Percentiles rank a stretch among this genome's conserved stretches.
Conservation (phyloP, 2,113 vertebrate genomes). For the Garra rufa region DNA sequence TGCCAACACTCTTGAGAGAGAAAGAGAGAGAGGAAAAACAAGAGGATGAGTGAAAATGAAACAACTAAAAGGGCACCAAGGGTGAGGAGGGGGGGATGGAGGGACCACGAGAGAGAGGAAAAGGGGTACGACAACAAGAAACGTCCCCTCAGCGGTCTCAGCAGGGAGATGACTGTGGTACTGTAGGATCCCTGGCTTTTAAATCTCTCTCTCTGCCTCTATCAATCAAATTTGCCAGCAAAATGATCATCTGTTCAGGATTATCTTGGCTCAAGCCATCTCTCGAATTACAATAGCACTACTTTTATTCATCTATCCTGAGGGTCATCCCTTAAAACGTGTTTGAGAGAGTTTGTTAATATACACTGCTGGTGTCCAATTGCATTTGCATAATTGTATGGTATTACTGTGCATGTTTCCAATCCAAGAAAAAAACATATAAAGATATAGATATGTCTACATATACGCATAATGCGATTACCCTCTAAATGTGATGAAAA, state of each 20-base stretch:
- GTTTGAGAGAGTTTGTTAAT: constrained; percentile 61
- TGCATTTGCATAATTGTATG: constrained; percentile 76
- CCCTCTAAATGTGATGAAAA: constrained; percentile 60
- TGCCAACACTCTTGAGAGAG: constrained; percentile 61
- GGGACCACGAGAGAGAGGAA: constrained; percentile 47
- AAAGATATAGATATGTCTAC: constrained; percentile 61
- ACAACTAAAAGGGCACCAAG: constrained; percentile 52
- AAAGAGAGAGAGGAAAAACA: constrained; percentile 52
- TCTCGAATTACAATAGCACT: constrained; percentile 81
- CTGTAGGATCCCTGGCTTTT: constrained; percentile 2
- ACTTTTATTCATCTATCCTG: constrained; percentile 77
- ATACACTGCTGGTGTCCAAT: constrained; percentile 31
- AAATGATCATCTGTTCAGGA: constrained; percentile 82
- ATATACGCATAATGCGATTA: constrained; percentile 53
- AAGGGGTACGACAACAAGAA: constrained; percentile 57
- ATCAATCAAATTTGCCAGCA: constrained; percentile 79
- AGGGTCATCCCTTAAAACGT: constrained; percentile 69
- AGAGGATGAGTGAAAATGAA: constrained; percentile 58
- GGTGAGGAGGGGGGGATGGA: constrained; percentile 43
- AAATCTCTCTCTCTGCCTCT: constrained; percentile 57
- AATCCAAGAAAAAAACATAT: constrained; percentile 67
- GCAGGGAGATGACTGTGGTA: constrained; percentile 8
- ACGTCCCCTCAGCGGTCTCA: not conserved
- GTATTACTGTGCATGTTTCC: constrained; percentile 70
- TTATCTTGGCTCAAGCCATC: constrained; percentile 80